These are phyloP conservation scores for Montifringilla adamsi DNA, from an alignment of 2,113 vertebrate species.

Conservation along the genomic window DNA sequence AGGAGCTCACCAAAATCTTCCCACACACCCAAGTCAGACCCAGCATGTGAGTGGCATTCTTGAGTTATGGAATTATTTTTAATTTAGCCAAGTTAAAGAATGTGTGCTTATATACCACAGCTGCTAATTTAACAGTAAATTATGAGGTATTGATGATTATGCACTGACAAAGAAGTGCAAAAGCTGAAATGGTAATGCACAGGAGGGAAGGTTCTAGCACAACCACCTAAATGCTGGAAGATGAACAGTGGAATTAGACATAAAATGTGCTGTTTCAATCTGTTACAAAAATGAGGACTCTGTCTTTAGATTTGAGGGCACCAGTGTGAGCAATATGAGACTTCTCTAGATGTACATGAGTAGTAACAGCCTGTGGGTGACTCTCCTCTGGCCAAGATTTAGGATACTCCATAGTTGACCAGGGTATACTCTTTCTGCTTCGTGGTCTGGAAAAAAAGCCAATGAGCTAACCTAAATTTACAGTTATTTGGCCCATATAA, in stretches of 20 bases:
- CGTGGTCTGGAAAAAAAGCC: background rate
- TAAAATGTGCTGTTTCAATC: background rate
- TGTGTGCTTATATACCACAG: background rate
- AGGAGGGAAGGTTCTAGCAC: background rate
- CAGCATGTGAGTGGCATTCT: slow-evolving; percentile 70
- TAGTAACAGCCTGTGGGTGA: background rate
- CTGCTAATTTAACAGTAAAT: background rate
- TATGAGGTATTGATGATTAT: fast-evolving
- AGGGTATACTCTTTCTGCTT: background rate
- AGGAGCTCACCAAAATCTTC: slow-evolving; percentile 78
- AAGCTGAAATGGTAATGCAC: background rate
- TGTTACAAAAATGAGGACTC: background rate
- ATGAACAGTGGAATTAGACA: background rate
- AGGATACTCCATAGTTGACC: background rate
- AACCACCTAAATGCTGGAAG: background rate
- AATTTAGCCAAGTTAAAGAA: background rate
- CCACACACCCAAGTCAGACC: slow-evolving; percentile 70
- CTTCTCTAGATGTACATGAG: background rate
- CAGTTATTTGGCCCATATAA: background rate
- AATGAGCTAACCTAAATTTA: background rate
- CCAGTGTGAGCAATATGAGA: background rate
- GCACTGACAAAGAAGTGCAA: background rate
- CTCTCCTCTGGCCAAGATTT: background rate
- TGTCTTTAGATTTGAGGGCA: background rate
- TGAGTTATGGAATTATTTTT: background rate